Conservation (phyloP, 2,888 invertebrate species). For the Lymantria monacha region DNA sequence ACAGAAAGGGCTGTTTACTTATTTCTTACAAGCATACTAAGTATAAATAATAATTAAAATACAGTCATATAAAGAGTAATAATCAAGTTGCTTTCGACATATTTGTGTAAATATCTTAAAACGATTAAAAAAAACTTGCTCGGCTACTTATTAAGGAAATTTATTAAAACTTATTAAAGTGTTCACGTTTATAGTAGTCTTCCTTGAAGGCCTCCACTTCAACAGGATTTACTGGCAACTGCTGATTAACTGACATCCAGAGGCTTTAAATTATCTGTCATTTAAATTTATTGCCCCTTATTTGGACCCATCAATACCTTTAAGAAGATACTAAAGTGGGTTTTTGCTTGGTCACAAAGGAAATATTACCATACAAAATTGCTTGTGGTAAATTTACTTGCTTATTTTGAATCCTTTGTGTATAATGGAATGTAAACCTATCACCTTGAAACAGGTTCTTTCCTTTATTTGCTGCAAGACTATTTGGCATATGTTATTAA, state of each 20-base stretch:
- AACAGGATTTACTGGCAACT: slow-evolving; percentile 5
- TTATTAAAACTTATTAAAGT: slow-evolving; percentile 2
- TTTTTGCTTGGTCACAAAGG: background rate
- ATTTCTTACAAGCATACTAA: too few relatives aligned
- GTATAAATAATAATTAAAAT: too few relatives aligned
- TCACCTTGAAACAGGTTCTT: too few relatives aligned
- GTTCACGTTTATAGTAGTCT: slow-evolving; percentile 14
- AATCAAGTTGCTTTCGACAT: slow-evolving; percentile 3
- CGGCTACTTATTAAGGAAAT: slow-evolving; percentile 5
- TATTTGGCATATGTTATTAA: too few relatives aligned
- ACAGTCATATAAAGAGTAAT: too few relatives aligned
- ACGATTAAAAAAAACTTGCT: slow-evolving; percentile 6
- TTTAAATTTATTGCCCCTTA: background rate
- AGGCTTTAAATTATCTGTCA: background rate
- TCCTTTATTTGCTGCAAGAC: too few relatives aligned
- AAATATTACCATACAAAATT: too few relatives aligned
- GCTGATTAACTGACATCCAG: background rate
- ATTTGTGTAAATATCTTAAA: background rate
- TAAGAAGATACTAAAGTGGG: background rate
- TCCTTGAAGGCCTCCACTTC: slow-evolving; percentile 22
- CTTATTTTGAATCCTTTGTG: too few relatives aligned
- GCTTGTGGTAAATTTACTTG: too few relatives aligned
- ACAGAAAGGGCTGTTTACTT: too few relatives aligned
- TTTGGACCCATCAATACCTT: background rate
- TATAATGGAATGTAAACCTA: too few relatives aligned